phyloP scores from a whole-genome alignment of 2,113 vertebrate species.

The Craseonycteris thonglongyai region DNA sequence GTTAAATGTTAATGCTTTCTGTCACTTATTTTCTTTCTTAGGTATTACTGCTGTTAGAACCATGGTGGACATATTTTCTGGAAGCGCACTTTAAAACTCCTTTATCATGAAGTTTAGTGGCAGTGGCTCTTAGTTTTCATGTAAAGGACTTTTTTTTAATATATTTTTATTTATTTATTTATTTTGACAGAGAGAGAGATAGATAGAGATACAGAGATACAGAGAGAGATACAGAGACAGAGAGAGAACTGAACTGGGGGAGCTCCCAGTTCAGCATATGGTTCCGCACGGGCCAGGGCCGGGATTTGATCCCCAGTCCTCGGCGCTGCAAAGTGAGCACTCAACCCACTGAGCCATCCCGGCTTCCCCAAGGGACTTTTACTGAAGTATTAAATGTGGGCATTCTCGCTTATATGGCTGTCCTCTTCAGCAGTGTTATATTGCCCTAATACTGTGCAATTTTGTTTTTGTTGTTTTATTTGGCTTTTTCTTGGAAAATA shows the following conservation, averaged over 20 bases:
- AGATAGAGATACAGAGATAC: too few relatives aligned
- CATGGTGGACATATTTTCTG: not conserved
- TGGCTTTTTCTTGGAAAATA: slow-evolving; percentile 20
- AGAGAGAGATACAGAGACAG: too few relatives aligned
- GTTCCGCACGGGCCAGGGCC: too few relatives aligned
- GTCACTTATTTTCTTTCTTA: not conserved
- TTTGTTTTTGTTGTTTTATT: slow-evolving; percentile 27
- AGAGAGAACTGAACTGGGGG: too few relatives aligned
- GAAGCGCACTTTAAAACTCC: not conserved
- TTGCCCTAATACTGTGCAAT: not conserved
- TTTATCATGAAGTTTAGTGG: not conserved
- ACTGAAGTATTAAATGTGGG: not conserved
- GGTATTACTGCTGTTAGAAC: not conserved
- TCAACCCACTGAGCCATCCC: too few relatives aligned
- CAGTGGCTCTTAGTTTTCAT: not conserved
- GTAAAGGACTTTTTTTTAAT: not conserved
- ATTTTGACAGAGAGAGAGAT: too few relatives aligned
- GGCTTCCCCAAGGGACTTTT: not conserved
- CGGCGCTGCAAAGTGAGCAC: too few relatives aligned
- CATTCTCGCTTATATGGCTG: not conserved
- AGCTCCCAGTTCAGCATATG: too few relatives aligned
- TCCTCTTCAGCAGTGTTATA: not conserved
- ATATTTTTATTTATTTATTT: too few relatives aligned
- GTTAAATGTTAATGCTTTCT: slow-evolving; percentile 72
- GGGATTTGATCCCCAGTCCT: too few relatives aligned